A percentile compares a stretch with the other conserved stretches of the same genome.
These are phyloP conservation scores for Eciton burchellii DNA, from an alignment of 1,140 invertebrate genomes.

Conservation along the genomic window DNA sequence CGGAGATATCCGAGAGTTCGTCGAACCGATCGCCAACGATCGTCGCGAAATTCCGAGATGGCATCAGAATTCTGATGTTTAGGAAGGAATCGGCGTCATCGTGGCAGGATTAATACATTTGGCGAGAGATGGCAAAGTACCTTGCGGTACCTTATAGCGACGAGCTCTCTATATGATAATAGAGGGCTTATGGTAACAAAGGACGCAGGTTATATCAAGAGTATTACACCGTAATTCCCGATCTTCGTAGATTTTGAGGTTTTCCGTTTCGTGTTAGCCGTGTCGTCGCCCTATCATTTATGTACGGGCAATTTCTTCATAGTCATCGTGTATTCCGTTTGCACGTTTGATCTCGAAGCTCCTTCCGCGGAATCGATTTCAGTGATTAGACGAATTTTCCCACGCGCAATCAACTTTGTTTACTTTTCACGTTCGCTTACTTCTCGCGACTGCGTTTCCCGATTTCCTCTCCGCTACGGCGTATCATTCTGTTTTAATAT, in stretches of 20 bases:
- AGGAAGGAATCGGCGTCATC: no score
- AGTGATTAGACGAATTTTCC: neutral
- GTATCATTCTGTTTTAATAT: neutral
- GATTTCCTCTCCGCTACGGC: neutral
- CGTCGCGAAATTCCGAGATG: neutral
- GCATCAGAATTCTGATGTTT: neutral
- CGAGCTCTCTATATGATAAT: no score
- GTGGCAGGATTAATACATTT: no score
- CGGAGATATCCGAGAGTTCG: neutral
- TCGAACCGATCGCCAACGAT: neutral
- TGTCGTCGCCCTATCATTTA: neutral
- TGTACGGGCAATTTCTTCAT: neutral
- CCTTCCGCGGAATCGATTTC: neutral
- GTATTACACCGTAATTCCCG: no score
- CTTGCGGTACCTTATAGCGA: no score
- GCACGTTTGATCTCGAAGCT: neutral
- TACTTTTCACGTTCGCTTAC: neutral
- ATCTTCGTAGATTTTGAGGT: neutral
- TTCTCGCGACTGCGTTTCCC: neutral
- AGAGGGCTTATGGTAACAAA: no score
- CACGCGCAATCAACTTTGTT: neutral
- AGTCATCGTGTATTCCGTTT: neutral
- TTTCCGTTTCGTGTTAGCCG: neutral
- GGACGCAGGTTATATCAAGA: no score
- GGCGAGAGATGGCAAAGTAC: no score